Evolutionary conservation across 2,113 vertebrate genomes (phyloP).

Genomic region (Tyto alba): DNA sequence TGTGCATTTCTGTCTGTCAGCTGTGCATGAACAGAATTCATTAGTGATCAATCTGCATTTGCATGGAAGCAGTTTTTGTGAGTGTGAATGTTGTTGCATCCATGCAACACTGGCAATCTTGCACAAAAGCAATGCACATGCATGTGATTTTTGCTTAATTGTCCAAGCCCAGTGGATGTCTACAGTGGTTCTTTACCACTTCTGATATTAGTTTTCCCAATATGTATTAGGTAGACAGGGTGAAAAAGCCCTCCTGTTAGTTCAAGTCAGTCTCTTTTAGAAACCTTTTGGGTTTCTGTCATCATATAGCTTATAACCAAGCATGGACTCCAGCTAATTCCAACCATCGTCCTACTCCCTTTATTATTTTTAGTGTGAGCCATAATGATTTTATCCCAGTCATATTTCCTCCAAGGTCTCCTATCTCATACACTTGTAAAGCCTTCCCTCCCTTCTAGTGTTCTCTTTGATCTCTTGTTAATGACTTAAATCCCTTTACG

Average conservation of each 20-base stretch:
- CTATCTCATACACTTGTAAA: conserved; percentile 67
- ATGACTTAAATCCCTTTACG: conserved; percentile 62
- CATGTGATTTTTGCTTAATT: neutral
- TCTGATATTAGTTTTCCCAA: neutral
- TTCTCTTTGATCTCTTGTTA: conserved; percentile 76
- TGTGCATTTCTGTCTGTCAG: neutral
- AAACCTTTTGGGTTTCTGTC: conserved; percentile 44
- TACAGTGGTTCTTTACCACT: neutral
- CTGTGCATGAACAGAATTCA: neutral
- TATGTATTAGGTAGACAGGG: neutral
- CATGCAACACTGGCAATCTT: accelerated
- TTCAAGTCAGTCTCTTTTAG: neutral
- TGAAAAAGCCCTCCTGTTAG: neutral
- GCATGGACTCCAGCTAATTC: conserved; percentile 39
- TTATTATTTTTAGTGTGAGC: conserved; percentile 68
- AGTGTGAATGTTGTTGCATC: neutral
- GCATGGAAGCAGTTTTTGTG: neutral
- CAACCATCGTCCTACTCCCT: conserved; percentile 34
- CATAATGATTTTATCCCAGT: conserved; percentile 64
- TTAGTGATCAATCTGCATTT: neutral
- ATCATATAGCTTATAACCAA: conserved; percentile 2
- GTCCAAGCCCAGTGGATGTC: neutral
- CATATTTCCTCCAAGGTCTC: conserved; percentile 74
- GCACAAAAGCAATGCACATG: neutral
- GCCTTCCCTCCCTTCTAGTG: conserved; percentile 66